phyloP scores from a whole-genome alignment of 30 jellyfish, hydroid and myxozoan genomes.

The Aurelia coerulea region DNA sequence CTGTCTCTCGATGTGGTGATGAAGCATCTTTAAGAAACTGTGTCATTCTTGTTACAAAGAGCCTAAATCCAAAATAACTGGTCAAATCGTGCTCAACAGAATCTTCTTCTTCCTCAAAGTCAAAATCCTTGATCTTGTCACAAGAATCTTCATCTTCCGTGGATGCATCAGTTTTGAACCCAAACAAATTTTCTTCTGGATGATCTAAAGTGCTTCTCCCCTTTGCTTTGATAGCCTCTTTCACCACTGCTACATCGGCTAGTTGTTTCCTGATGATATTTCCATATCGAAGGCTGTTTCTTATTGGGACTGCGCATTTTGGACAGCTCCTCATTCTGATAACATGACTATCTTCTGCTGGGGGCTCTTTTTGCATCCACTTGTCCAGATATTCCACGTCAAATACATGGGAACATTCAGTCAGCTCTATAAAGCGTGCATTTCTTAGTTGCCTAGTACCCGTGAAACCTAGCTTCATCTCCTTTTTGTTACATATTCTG shows the following conservation, averaged over 20 bases:
- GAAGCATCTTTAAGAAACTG: too few species aligned
- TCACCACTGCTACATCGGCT: not conserved
- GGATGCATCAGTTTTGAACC: too few species aligned
- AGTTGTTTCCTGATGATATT: slow-evolving; percentile 4
- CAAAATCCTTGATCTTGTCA: too few species aligned
- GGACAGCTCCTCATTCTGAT: not conserved
- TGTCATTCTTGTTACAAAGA: too few species aligned
- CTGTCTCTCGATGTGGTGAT: too few species aligned
- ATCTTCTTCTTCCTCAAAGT: too few species aligned
- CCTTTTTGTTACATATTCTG: slow-evolving; percentile 36
- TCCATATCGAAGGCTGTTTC: slow-evolving; percentile 37
- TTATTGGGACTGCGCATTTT: slow-evolving; percentile 3
- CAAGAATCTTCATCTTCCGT: too few species aligned
- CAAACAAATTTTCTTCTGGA: too few species aligned
- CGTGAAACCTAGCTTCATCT: slow-evolving; percentile 6
- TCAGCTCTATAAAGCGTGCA: slow-evolving; percentile 30
- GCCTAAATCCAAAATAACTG: too few species aligned
- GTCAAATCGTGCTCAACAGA: too few species aligned
- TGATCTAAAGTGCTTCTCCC: not conserved
- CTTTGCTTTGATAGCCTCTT: not conserved
- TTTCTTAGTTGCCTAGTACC: slow-evolving; percentile 19
- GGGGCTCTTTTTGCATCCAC: slow-evolving; percentile 10
- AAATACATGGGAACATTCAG: slow-evolving; percentile 25
- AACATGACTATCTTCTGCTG: too few species aligned
- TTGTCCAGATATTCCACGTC: slow-evolving; percentile 40